Percentiles rank a stretch among this genome's conserved stretches.
These are phyloP conservation scores for Pemphigus obesinymphae DNA, from an alignment of 1,140 invertebrate species.

Conservation along the genomic window DNA sequence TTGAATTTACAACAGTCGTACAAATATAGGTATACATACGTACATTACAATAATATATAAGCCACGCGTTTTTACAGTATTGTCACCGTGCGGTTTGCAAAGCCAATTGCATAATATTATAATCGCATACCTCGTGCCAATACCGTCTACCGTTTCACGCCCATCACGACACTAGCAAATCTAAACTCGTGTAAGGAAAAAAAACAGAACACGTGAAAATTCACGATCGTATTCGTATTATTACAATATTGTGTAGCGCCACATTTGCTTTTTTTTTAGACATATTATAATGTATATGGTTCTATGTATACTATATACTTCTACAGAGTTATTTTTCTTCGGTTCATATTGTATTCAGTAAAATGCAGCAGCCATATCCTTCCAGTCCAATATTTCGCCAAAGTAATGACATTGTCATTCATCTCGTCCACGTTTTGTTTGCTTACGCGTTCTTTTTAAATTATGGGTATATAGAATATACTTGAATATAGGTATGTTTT, in stretches of 20 bases:
- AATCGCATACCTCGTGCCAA: background rate
- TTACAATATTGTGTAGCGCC: background rate
- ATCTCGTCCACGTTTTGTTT: too few species aligned
- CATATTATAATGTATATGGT: too few species aligned
- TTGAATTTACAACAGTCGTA: background rate
- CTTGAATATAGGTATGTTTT: too few species aligned
- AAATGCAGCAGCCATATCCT: too few species aligned
- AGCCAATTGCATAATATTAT: background rate
- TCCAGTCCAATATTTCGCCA: too few species aligned
- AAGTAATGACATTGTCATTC: too few species aligned
- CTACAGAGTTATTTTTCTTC: too few species aligned
- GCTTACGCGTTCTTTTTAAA: too few species aligned
- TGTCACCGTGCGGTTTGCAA: background rate
- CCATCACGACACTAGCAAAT: slow-evolving; percentile 28
- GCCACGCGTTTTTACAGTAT: background rate
- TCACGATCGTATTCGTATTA: background rate
- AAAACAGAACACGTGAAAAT: background rate
- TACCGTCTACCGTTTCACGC: slow-evolving; percentile 32
- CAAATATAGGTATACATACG: background rate
- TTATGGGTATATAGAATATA: too few species aligned
- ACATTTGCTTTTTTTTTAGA: too few species aligned
- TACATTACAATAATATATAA: background rate
- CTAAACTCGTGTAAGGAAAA: background rate
- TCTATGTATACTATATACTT: too few species aligned
- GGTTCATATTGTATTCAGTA: too few species aligned